Conservation (phyloP, 1,140 invertebrate genomes). For the Philotrypesis tridentata region DNA sequence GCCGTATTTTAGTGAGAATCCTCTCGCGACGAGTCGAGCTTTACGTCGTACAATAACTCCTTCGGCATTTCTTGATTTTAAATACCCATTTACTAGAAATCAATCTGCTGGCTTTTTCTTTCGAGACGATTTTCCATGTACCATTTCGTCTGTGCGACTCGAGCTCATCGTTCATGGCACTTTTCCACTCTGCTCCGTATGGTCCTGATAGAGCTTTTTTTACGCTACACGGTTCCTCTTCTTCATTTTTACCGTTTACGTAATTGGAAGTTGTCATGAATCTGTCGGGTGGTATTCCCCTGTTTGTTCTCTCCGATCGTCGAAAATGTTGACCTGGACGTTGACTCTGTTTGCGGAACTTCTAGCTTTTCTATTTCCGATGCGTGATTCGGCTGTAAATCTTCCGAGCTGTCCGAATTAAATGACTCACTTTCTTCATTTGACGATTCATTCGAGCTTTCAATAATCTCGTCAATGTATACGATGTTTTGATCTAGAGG, state of each 20-base stretch:
- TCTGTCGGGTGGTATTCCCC: neutral
- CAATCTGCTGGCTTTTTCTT: slow-evolving; percentile 47
- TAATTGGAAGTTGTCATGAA: neutral
- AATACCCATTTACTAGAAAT: slow-evolving; percentile 47
- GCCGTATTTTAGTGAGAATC: slow-evolving; percentile 63
- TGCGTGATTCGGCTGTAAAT: neutral
- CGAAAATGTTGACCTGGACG: too few relatives aligned
- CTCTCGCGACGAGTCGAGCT: slow-evolving; percentile 66
- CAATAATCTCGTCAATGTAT: neutral
- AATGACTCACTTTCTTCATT: neutral
- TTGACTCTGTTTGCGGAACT: too few relatives aligned
- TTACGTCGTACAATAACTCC: slow-evolving; percentile 8
- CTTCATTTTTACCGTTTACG: slow-evolving; percentile 52
- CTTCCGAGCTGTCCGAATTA: neutral
- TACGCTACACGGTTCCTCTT: slow-evolving; percentile 50
- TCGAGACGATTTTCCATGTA: slow-evolving; percentile 57
- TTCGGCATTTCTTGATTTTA: slow-evolving; percentile 28
- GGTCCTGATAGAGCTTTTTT: slow-evolving; percentile 23
- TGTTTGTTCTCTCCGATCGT: slow-evolving; percentile 8
- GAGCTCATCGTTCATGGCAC: slow-evolving; percentile 61
- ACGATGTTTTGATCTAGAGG: slow-evolving; percentile 47
- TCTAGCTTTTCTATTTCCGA: neutral
- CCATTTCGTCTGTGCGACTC: slow-evolving; percentile 57
- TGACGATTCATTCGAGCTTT: neutral
- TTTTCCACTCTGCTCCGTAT: slow-evolving; percentile 53